Conservation (phyloP, 2,888 invertebrate genomes). For the Oligia strigilis region DNA sequence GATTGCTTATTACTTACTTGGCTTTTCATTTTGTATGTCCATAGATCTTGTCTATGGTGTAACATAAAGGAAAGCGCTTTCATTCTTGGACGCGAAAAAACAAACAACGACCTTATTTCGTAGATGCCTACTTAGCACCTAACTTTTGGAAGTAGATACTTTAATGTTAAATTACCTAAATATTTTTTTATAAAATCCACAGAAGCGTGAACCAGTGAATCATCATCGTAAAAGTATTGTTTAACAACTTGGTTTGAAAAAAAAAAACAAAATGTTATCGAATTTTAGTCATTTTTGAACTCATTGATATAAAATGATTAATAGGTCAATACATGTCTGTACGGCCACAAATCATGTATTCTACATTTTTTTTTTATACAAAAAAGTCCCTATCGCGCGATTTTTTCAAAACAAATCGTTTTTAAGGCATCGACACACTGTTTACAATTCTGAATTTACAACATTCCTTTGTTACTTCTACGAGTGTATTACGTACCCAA, state of each 20-base stretch:
- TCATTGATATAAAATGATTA: background rate
- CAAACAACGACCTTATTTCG: background rate
- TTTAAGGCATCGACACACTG: background rate
- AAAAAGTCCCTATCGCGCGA: background rate
- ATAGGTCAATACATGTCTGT: background rate
- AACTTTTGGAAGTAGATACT: too few relatives aligned
- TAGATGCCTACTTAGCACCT: too few relatives aligned
- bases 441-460: slow-evolving; percentile 9
- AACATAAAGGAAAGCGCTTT: background rate
- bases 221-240: background rate
- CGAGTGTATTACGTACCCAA: background rate
- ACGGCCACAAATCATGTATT: background rate
- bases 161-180: background rate
- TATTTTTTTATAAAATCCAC: background rate
- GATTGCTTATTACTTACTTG: slow-evolving; percentile 29
- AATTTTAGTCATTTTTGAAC: background rate
- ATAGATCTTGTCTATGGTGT: background rate
- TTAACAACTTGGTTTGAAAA: too few relatives aligned
- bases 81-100: background rate
- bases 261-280: background rate
- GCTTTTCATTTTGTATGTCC: slow-evolving; percentile 20
- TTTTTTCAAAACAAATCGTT: background rate
- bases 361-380: background rate
- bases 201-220: background rate
- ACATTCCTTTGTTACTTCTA: slow-evolving; percentile 13